Conservation (phyloP, 2,888 invertebrate genomes). For the Drosophila ochracea region DNA sequence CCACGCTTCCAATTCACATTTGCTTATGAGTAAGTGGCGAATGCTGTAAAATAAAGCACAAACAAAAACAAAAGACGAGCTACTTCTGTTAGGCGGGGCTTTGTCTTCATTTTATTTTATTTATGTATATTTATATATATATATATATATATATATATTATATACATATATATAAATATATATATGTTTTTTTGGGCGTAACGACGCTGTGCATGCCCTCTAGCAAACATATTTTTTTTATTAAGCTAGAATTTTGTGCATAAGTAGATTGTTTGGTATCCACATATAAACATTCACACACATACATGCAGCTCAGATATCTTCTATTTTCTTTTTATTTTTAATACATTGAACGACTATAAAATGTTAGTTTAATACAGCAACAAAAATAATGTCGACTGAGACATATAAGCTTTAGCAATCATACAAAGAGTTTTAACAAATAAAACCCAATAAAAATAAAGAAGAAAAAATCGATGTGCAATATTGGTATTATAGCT, state of each 20-base stretch:
- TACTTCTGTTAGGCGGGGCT: background rate
- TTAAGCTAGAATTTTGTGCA: background rate
- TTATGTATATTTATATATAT: background rate
- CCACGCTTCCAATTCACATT: conserved; percentile 17
- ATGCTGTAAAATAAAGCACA: conserved; percentile 65
- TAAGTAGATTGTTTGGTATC: conserved; percentile 3
- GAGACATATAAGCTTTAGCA: background rate
- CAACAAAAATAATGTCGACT: background rate
- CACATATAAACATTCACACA: background rate
- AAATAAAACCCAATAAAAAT: background rate
- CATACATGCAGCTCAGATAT: background rate
- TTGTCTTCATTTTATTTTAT: conserved; percentile 6
- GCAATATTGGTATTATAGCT: background rate
- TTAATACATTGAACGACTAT: background rate
- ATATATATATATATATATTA: too few relatives aligned
- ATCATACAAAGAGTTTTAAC: background rate
- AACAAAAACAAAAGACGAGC: conserved; percentile 19
- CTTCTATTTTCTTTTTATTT: background rate
- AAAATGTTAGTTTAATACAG: background rate
- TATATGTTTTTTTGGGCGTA: background rate
- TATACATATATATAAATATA: too few relatives aligned
- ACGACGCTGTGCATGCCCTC: conserved; percentile 30
- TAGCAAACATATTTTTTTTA: background rate
- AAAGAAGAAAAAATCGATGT: background rate
- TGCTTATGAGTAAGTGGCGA: conserved; percentile 63